These are phyloP conservation scores for Aplodontia rufa DNA, from an alignment of 2,113 vertebrate species.

Conservation along the genomic window DNA sequence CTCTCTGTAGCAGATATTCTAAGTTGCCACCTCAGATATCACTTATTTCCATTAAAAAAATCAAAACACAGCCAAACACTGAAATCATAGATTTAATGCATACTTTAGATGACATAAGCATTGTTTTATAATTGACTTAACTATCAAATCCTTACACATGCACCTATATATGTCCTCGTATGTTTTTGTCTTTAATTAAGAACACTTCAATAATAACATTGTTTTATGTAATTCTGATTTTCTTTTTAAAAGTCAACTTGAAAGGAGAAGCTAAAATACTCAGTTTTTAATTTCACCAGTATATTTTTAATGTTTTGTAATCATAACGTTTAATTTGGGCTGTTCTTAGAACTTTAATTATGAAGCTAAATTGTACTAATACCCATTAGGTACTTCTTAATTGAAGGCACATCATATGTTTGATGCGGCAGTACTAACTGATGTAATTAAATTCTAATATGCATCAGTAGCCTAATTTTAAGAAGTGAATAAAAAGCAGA, in stretches of 20 bases:
- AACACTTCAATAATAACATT: slow-evolving; percentile 32
- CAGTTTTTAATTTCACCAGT: slow-evolving; percentile 74
- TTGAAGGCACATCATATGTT: slow-evolving; percentile 86
- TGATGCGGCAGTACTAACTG: slow-evolving; percentile 87
- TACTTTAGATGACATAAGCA: not conserved
- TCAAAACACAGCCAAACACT: not conserved
- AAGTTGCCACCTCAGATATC: not conserved
- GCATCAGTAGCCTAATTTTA: slow-evolving; percentile 84
- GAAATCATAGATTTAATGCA: not conserved
- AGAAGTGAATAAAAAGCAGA: slow-evolving; percentile 75
- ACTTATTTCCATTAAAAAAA: not conserved
- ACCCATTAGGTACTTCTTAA: slow-evolving; percentile 86
- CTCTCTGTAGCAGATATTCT: not conserved
- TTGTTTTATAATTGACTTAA: not conserved
- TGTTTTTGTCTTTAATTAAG: slow-evolving; percentile 24
- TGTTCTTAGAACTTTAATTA: slow-evolving; percentile 87
- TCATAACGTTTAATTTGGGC: slow-evolving; percentile 86
- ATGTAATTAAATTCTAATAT: slow-evolving; percentile 88
- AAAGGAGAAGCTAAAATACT: slow-evolving; percentile 71
- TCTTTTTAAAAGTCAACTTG: slow-evolving; percentile 67
- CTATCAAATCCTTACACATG: not conserved
- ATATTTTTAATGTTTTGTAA: slow-evolving; percentile 84
- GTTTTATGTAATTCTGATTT: slow-evolving; percentile 47
- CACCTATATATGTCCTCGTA: not conserved
- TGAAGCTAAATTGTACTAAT: slow-evolving; percentile 86